phyloP scores from a whole-genome alignment of 2,888 invertebrate species.

The Lepidochitona cinerea region DNA sequence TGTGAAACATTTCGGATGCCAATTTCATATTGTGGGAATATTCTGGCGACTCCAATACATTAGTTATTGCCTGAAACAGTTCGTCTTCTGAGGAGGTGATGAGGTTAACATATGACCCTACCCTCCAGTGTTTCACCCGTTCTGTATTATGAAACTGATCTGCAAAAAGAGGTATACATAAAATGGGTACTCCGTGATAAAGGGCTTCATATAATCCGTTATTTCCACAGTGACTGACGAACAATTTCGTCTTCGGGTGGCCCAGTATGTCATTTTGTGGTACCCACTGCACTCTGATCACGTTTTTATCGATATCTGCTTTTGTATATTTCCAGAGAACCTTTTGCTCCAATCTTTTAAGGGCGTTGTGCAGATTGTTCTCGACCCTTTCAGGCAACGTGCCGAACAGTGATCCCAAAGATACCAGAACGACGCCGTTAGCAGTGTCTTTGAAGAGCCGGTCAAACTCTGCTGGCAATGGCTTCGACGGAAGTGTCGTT shows the following conservation, averaged over 20 bases:
- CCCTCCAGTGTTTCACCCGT: constrained; percentile 20
- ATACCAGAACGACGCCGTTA: constrained; percentile 37
- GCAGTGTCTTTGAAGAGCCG: constrained; percentile 28
- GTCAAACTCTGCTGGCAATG: constrained; percentile 29
- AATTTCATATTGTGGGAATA: constrained; percentile 14
- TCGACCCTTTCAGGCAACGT: constrained; percentile 16
- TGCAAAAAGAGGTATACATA: constrained; percentile 38
- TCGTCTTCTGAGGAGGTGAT: constrained; percentile 13
- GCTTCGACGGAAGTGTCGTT: constrained; percentile 30
- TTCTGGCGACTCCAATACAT: neutral
- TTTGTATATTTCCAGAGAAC: constrained; percentile 21
- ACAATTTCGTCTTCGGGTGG: constrained; percentile 36
- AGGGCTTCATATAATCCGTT: constrained; percentile 48
- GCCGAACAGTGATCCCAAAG: constrained; percentile 32
- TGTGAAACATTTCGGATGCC: constrained; percentile 21
- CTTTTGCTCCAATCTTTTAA: constrained; percentile 19
- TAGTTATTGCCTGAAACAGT: constrained; percentile 9
- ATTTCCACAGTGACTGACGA: constrained; percentile 47
- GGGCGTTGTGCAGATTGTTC: neutral
- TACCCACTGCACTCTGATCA: constrained; percentile 36
- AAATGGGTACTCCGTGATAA: constrained; percentile 46
- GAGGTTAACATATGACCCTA: neutral
- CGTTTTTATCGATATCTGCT: constrained; percentile 18
- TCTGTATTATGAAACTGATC: constrained; percentile 37
- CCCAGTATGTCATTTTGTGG: constrained; percentile 45